Conservation (phyloP, 2,797 vertebrate genomes). For the Saxicola maurus region DNA sequence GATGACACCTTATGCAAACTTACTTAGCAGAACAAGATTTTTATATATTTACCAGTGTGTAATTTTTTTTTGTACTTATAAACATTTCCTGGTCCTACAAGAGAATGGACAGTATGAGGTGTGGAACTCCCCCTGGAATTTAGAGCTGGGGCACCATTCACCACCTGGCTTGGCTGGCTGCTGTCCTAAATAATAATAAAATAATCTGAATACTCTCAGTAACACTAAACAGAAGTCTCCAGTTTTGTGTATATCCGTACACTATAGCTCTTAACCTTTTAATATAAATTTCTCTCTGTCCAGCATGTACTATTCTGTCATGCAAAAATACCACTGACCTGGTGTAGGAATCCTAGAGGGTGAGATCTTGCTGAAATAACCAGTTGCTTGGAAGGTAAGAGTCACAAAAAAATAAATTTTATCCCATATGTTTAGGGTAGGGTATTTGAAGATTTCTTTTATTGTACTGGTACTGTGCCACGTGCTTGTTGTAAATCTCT, state of each 20-base stretch:
- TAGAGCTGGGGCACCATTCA: fast-evolving
- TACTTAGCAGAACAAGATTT: background rate
- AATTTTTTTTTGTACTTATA: background rate
- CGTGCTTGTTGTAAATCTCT: background rate
- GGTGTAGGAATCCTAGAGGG: background rate
- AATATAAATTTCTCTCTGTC: background rate
- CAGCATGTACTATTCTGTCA: background rate
- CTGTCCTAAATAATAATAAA: background rate
- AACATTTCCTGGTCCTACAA: background rate
- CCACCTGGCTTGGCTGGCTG: fast-evolving
- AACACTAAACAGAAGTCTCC: background rate
- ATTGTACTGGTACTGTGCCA: background rate
- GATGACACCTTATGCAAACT: background rate
- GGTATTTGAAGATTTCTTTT: background rate
- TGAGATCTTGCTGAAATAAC: background rate
- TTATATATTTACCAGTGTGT: background rate
- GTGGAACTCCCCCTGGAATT: background rate
- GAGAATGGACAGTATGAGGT: background rate
- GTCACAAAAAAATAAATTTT: background rate
- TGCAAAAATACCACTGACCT: background rate
- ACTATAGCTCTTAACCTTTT: background rate
- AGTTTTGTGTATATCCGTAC: background rate
- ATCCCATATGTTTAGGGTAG: fast-evolving
- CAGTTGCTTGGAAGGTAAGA: background rate
- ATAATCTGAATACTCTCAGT: background rate